phyloP scores from a whole-genome alignment of 1,140 invertebrate species.

The Neoseiulus cucumeris region DNA sequence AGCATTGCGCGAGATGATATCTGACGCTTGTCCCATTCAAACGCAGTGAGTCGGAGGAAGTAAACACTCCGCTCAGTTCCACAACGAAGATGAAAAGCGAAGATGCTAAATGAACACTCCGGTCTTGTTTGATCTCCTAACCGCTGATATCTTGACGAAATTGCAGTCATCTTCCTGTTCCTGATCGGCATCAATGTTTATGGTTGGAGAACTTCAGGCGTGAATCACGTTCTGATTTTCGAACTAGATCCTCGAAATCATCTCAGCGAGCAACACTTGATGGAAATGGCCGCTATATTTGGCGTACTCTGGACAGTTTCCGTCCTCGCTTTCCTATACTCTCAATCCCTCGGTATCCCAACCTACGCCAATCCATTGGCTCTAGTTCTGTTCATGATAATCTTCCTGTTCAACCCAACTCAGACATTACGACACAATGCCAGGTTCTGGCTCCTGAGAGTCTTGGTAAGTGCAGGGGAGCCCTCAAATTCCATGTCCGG shows the following conservation, averaged over 20 bases:
- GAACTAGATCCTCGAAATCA: conserved; percentile 94
- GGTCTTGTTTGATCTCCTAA: too few species aligned
- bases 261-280: conserved; percentile 76
- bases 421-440: conserved; percentile 80
- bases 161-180: conserved; percentile 61
- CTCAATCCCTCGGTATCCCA: conserved; percentile 63
- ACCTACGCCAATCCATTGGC: conserved; percentile 71
- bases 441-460: conserved; percentile 39
- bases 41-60: too few species aligned
- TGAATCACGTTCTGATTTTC: conserved; percentile 98
- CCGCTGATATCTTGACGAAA: not conserved
- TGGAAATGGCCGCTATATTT: conserved; percentile 84
- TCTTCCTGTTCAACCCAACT: conserved; percentile 77
- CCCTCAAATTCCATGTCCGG: too few species aligned
- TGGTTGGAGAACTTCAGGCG: conserved; percentile 92
- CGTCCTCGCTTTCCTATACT: conserved; percentile 48
- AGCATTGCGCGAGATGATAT: too few species aligned
- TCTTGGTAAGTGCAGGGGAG: conserved; percentile 31
- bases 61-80: too few species aligned
- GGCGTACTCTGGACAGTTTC: conserved; percentile 85
- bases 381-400: conserved; percentile 60
- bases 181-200: conserved; percentile 90
- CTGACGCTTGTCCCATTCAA: too few species aligned
- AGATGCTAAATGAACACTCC: too few species aligned
- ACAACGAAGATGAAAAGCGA: too few species aligned